Conservation (phyloP, 1,140 invertebrate species). For the Lutraria rhynchaena region DNA sequence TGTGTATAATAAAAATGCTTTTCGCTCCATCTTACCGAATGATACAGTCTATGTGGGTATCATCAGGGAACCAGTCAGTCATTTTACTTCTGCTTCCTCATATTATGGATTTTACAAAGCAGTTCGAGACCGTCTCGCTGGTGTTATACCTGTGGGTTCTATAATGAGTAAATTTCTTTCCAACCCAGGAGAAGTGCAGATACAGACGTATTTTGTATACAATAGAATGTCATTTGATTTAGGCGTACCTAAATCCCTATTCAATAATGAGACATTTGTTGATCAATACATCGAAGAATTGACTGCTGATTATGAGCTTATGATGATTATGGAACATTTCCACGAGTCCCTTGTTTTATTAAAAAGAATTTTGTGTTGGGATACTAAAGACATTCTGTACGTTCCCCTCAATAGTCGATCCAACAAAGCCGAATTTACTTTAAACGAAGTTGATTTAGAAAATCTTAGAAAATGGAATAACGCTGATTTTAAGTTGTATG, state of each 20-base stretch:
- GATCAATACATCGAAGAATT: slow-evolving; percentile 66
- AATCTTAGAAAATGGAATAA: slow-evolving; percentile 61
- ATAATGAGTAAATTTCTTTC: slow-evolving; percentile 45
- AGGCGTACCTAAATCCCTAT: slow-evolving; percentile 60
- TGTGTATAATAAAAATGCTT: slow-evolving; percentile 62
- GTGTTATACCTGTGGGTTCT: neutral
- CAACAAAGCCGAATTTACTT: slow-evolving; percentile 53
- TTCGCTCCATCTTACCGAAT: slow-evolving; percentile 64
- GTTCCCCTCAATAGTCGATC: slow-evolving; percentile 69
- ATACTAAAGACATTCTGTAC: slow-evolving; percentile 75
- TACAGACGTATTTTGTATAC: slow-evolving; percentile 57
- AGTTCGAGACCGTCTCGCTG: slow-evolving; percentile 1
- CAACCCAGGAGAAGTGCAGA: slow-evolving; percentile 32
- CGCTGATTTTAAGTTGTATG: slow-evolving; percentile 72
- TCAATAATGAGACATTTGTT: slow-evolving; percentile 58
- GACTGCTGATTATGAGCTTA: slow-evolving; percentile 69
- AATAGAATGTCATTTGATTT: slow-evolving; percentile 76
- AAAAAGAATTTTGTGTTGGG: slow-evolving; percentile 74
- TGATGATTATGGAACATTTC: slow-evolving; percentile 77
- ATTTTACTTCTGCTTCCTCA: slow-evolving; percentile 69
- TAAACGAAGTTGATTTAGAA: slow-evolving; percentile 57
- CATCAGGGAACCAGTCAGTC: slow-evolving; percentile 71
- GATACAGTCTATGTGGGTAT: slow-evolving; percentile 73
- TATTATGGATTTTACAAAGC: slow-evolving; percentile 66
- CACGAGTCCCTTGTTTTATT: slow-evolving; percentile 76